Evolutionary conservation across 2,797 vertebrate species (phyloP).

Genomic region (Clarias fuscus): DNA sequence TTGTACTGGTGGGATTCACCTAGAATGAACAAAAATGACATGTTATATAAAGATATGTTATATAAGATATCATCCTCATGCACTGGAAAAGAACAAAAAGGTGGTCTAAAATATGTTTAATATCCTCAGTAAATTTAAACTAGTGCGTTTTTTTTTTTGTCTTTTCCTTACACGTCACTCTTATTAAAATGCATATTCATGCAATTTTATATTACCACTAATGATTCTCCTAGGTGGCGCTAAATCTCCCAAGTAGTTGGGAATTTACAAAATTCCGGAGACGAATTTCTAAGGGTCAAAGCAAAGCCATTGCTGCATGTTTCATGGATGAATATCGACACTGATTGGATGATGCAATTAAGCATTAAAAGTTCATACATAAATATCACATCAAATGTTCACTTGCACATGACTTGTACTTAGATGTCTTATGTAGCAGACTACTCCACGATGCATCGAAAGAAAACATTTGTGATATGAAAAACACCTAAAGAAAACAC

Average conservation of each 20-base stretch:
- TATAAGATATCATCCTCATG: background rate
- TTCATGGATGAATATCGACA: background rate
- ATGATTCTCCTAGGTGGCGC: background rate
- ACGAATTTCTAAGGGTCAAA: background rate
- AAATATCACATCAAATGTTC: background rate
- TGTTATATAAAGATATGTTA: background rate
- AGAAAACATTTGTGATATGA: background rate
- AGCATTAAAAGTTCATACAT: background rate
- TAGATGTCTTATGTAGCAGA: background rate
- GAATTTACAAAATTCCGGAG: background rate
- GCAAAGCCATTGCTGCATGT: background rate
- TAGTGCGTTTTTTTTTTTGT: too few species aligned
- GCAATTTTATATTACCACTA: background rate
- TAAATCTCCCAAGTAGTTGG: background rate
- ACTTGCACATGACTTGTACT: background rate
- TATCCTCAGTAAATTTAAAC: background rate
- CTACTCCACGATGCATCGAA: background rate
- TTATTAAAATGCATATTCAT: background rate
- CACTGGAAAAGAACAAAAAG: background rate
- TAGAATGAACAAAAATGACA: conserved; percentile 57
- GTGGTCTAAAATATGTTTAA: background rate
- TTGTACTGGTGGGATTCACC: conserved; percentile 84
- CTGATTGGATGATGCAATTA: background rate
- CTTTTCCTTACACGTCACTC: background rate
- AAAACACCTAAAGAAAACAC: too few species aligned